A percentile compares a stretch with the other conserved stretches of the same genome.
Conservation (phyloP, 2,888 invertebrate genomes). For the Orthosia cruda region DNA sequence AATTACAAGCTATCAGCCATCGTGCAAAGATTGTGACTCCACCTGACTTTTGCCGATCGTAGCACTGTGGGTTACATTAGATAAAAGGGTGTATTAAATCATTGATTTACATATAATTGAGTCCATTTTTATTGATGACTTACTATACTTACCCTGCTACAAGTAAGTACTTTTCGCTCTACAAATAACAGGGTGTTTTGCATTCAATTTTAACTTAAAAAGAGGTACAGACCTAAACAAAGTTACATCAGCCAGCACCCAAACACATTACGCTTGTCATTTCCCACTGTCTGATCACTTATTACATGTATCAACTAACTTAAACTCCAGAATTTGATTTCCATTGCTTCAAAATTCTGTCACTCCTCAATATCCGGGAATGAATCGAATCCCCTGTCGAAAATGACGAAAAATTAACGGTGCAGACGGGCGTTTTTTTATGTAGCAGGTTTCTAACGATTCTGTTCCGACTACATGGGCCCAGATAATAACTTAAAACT, state of each 20-base stretch:
- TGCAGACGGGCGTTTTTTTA: conserved; percentile 48
- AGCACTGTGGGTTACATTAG: too few species aligned
- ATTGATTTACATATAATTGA: neutral
- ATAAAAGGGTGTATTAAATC: too few species aligned
- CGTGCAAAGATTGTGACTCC: too few species aligned
- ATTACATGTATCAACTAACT: conserved; percentile 80
- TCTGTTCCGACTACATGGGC: too few species aligned
- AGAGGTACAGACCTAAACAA: neutral
- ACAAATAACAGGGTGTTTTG: neutral
- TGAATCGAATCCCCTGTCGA: conserved; percentile 79
- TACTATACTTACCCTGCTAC: too few species aligned
- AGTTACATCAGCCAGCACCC: conserved; percentile 19
- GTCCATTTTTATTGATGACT: neutral
- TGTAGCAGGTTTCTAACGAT: too few species aligned
- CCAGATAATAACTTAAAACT: too few species aligned
- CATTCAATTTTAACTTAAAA: conserved; percentile 1
- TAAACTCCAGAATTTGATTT: conserved; percentile 76
- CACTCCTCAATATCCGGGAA: conserved; percentile 85
- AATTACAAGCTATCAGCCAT: too few species aligned
- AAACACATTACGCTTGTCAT: conserved; percentile 73
- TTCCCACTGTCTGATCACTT: conserved; percentile 74
- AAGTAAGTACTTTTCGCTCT: neutral
- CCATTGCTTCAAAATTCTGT: conserved; percentile 79
- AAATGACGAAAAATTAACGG: conserved; percentile 54
- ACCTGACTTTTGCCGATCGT: too few species aligned